Conservation (phyloP, 2,113 vertebrate species). For the Eublepharis macularius region DNA sequence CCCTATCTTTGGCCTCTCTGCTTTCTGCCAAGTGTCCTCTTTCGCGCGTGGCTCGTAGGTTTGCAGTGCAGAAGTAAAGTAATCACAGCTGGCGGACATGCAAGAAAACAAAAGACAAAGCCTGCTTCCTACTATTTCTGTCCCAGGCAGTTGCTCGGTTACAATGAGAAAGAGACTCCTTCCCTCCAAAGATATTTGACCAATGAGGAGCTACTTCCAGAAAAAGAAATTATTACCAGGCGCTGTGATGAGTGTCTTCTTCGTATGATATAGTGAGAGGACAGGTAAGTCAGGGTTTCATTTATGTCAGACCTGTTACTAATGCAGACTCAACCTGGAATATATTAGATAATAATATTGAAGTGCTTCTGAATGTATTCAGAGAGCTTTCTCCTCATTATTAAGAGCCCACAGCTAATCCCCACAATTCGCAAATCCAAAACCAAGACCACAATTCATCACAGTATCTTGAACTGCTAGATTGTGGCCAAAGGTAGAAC, state of each 20-base stretch:
- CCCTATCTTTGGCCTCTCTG: neutral
- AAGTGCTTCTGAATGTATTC: neutral
- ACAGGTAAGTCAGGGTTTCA: neutral
- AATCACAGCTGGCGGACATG: too few relatives aligned
- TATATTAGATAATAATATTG: neutral
- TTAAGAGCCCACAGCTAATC: neutral
- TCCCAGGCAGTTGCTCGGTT: slow-evolving; percentile 18
- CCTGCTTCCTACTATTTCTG: neutral
- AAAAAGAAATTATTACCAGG: neutral
- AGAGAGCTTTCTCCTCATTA: neutral
- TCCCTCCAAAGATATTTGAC: neutral
- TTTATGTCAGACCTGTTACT: neutral
- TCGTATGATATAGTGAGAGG: neutral
- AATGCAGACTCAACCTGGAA: neutral
- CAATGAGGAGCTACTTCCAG: neutral
- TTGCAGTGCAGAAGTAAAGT: neutral
- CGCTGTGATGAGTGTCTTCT: neutral
- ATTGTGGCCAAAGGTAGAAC: too few relatives aligned
- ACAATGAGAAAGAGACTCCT: neutral
- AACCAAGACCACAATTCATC: neutral
- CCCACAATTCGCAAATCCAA: too few relatives aligned
- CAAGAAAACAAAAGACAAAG: neutral
- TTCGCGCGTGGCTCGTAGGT: neutral
- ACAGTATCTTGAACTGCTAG: too few relatives aligned
- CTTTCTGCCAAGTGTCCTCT: neutral